A percentile compares a stretch with the other conserved stretches of the same genome.
phyloP scores from a whole-genome alignment of 2,113 vertebrate genomes.

The Sander vitreus region DNA sequence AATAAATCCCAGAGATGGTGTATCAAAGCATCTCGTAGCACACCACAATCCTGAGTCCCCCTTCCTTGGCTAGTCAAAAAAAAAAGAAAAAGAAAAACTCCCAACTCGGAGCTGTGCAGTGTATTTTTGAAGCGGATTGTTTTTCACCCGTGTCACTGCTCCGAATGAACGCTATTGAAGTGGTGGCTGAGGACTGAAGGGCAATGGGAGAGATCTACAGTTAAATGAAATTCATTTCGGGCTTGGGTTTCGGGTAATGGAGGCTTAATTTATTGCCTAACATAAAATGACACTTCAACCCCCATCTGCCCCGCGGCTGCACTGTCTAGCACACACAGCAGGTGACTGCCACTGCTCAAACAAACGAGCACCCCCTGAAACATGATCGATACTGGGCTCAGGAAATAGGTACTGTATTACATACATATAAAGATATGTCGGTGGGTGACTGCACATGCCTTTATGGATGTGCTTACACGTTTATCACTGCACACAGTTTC shows the following conservation, averaged over 20 bases:
- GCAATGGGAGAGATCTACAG: conserved; percentile 60
- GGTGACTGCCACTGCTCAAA: conserved; percentile 62
- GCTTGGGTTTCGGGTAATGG: conserved; percentile 81
- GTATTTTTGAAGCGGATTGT: conserved; percentile 75
- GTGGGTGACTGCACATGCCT: conserved; percentile 37
- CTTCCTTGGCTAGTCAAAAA: conserved; percentile 25
- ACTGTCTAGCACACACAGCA: conserved; percentile 73
- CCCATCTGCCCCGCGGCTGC: conserved; percentile 59
- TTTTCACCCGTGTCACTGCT: conserved; percentile 71
- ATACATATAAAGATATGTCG: conserved; percentile 29
- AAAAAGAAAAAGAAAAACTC: conserved; percentile 18
- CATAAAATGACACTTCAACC: conserved; percentile 79
- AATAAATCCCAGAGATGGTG: conserved; percentile 64
- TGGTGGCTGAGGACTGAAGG: conserved; percentile 51
- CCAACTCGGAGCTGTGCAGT: conserved; percentile 29
- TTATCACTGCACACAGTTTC: conserved; percentile 30
- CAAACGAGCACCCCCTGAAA: conserved; percentile 43
- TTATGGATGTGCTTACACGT: conserved; percentile 16
- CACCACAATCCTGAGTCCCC: conserved; percentile 40
- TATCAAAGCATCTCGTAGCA: conserved; percentile 69
- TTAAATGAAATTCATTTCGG: conserved; percentile 74
- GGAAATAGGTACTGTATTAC: conserved; percentile 37
- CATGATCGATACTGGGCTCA: conserved; percentile 19
- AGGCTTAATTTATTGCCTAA: conserved; percentile 78
- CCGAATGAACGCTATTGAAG: conserved; percentile 67